Base-by-base conservation (phyloP, 2,797 vertebrate species). In the Centroberyx gerrardi region DNA sequence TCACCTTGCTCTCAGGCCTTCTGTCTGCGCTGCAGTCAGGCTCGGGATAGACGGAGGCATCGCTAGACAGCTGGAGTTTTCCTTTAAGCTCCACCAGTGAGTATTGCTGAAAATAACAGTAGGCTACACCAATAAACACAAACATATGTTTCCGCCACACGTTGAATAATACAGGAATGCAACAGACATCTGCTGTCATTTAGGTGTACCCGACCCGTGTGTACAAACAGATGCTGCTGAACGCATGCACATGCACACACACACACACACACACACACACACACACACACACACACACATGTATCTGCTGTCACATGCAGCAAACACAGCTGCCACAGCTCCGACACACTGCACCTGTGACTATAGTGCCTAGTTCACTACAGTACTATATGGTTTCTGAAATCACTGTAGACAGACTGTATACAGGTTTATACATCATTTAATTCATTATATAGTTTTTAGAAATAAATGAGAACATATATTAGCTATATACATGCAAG, bases 61-160 rank as follows among this genome's bases (percentile, higher is more conserved):
- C 0, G 44, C 59, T 14, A 85, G 85, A 78, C 90, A 87, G 68
- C 95, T 96, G 74, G 92, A 96, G 76, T 87, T 83, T 55, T 88
- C 87, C 63, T 49, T 15, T 49, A 14, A 38, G 40, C 87, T 96
- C 73, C 89, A 87, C 68, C 87, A 89, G 94, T 95, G 90, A 94
- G 95, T 94, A 71, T 8, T 31, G 65, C 33, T 40, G 28, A 69
- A 73, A 60, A 68, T 12, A 70, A 61, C 53, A 72, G 36, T 44
- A 74, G 53, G 70, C 40, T 58, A 68, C 59, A 65, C 22, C 4
- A 62, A 62, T 60, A 75, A 78, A 83, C 58, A 74, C 36, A 82
- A 76, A 77, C 60, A 72, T 64, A 76, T 58, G 64, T 38, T 53
- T 54, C n/a, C 46, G 8, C 4, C 42, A 27, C 68, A 69, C 1